These are phyloP conservation scores for Drosophila orosa DNA, from an alignment of 1,140 invertebrate species.

Conservation along the genomic window DNA sequence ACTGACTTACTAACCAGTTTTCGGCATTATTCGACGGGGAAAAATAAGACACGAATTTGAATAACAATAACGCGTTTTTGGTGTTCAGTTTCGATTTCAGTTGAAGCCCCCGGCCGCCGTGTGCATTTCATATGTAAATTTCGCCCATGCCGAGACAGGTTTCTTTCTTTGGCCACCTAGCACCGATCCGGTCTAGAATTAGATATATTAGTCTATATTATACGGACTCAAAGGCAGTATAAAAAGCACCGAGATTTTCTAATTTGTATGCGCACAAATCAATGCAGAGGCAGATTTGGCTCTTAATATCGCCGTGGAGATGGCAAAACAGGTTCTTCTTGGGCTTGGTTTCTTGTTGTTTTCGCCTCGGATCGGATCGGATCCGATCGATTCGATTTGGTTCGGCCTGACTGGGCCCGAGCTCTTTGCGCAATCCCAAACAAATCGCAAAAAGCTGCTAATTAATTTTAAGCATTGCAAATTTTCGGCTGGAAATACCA, in stretches of 20 bases:
- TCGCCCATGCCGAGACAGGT: conserved; percentile 59
- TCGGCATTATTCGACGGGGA: conserved; percentile 53
- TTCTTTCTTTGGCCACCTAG: conserved; percentile 38
- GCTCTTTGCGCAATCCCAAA: conserved; percentile 66
- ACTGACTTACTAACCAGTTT: conserved; percentile 82
- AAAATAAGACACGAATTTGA: conserved; percentile 58
- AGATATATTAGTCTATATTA: conserved; percentile 61
- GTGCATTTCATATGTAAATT: conserved; percentile 73
- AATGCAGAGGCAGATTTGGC: conserved; percentile 22
- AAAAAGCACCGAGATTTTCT: conserved; percentile 43
- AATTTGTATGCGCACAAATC: conserved; percentile 69
- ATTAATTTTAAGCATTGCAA: conserved; percentile 77
- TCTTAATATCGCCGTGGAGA: conserved; percentile 20
- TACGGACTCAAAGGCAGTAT: conserved; percentile 36
- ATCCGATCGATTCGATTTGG: conserved; percentile 20
- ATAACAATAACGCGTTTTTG: conserved; percentile 78
- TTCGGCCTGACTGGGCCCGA: conserved; percentile 31
- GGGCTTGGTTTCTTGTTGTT: conserved; percentile 15
- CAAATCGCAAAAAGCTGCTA: conserved; percentile 62
- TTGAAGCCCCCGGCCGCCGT: conserved; percentile 42
- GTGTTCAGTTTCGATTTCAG: conserved; percentile 75
- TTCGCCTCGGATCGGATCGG: not conserved
- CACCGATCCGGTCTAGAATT: conserved; percentile 70
- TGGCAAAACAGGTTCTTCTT: conserved; percentile 39
- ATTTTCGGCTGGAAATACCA: conserved; percentile 71